Conservation (phyloP, 1,140 invertebrate genomes). For the Drosophila pruinosa region DNA sequence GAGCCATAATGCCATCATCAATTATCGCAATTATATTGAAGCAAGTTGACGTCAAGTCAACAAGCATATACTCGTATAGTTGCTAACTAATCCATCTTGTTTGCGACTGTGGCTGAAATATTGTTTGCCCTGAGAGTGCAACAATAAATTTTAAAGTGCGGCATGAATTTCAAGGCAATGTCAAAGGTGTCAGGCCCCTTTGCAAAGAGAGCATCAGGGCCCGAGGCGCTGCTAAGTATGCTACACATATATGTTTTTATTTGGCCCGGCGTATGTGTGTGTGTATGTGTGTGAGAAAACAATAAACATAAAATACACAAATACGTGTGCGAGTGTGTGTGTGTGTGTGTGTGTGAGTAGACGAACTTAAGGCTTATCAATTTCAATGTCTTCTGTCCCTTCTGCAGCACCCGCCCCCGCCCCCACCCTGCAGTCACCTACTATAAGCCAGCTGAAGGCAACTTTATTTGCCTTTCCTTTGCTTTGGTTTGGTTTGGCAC, state of each 20-base stretch:
- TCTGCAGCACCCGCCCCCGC: too few species aligned
- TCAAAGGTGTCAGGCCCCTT: constrained; percentile 19
- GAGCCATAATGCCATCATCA: neutral
- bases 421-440: too few species aligned
- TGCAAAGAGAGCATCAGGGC: constrained; percentile 2
- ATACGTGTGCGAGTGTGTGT: constrained; percentile 27
- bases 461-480: constrained; percentile 6
- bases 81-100: neutral
- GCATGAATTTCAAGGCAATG: constrained; percentile 19
- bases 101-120: neutral
- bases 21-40: constrained; percentile 3
- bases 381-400: constrained; percentile 42
- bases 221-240: constrained; percentile 32
- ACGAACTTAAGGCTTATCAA: constrained; percentile 67
- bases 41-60: neutral
- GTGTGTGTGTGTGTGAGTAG: constrained; percentile 4
- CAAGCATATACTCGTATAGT: neutral
- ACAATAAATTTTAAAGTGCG: constrained; percentile 19
- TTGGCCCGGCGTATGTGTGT: constrained; percentile 1
- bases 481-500: constrained; percentile 19
- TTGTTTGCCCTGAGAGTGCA: neutral
- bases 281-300: constrained; percentile 49
- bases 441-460: neutral
- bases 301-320: constrained; percentile 73
- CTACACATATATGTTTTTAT: constrained; percentile 28